These are phyloP conservation scores for Podarcis lilfordi DNA, from an alignment of 2,797 vertebrate species.

Conservation along the genomic window DNA sequence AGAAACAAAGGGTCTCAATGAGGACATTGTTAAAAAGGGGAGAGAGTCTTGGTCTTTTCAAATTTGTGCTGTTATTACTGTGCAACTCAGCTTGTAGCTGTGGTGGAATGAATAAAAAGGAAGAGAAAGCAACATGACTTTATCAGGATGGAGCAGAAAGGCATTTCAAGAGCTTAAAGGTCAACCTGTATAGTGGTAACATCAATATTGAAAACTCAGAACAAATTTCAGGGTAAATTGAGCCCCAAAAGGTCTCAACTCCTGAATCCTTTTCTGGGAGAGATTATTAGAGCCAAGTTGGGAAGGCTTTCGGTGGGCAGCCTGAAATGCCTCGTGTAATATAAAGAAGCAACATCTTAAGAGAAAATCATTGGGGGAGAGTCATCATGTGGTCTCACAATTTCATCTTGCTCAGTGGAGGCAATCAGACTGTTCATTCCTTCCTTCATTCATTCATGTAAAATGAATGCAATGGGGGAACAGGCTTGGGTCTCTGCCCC, in stretches of 20 bases:
- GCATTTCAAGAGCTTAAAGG: conserved; percentile 13
- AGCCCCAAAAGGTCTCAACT: background rate
- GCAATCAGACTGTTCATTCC: background rate
- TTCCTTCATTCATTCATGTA: background rate
- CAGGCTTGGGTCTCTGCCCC: background rate
- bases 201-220: conserved; percentile 6
- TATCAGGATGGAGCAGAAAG: background rate
- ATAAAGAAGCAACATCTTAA: background rate
- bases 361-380: background rate
- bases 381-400: background rate
- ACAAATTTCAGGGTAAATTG: conserved; percentile 15
- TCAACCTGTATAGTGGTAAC: background rate
- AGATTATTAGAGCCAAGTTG: background rate
- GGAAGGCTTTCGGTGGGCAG: background rate
- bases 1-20: background rate
- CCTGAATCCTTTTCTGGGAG: background rate
- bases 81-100: background rate
- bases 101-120: background rate
- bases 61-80: conserved; percentile 5
- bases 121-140: background rate
- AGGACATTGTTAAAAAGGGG: background rate
- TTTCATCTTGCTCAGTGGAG: background rate
- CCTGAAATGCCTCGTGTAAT: background rate
- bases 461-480: background rate
- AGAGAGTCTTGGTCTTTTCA: background rate